phyloP scores from a whole-genome alignment of 2,113 vertebrate species.

The Casuarius casuarius region DNA sequence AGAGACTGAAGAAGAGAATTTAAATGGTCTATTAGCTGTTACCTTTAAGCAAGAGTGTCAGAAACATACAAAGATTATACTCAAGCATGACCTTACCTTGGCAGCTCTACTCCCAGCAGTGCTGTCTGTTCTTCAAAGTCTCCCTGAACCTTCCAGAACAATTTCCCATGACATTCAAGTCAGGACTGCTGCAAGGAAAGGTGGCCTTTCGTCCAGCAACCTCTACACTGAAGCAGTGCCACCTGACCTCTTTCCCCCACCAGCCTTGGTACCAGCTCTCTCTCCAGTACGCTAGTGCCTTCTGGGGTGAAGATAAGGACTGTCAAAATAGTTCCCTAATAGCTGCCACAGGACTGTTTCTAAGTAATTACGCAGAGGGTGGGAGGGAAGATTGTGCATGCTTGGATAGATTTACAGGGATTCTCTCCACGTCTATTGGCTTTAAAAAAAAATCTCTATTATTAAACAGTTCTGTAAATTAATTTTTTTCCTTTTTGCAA shows the following conservation, averaged over 20 bases:
- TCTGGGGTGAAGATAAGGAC: background rate
- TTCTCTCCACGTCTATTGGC: conserved; percentile 51
- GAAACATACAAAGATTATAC: background rate
- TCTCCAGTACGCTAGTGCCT: background rate
- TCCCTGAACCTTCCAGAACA: background rate
- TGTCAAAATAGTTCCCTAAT: conserved; percentile 1
- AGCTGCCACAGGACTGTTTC: conserved; percentile 53
- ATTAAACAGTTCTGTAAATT: conserved; percentile 61
- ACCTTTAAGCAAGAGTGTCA: background rate
- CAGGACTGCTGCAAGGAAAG: background rate
- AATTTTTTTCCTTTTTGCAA: conserved; percentile 58
- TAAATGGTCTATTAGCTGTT: background rate
- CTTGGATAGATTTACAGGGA: conserved; percentile 63
- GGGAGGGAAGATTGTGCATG: conserved; percentile 59
- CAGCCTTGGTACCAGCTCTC: background rate
- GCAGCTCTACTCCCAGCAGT: conserved; percentile 3
- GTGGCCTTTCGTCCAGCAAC: background rate
- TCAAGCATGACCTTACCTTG: conserved; percentile 35
- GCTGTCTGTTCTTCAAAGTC: background rate
- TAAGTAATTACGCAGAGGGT: conserved; percentile 41
- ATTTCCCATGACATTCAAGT: background rate
- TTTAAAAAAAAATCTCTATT: conserved; percentile 38
- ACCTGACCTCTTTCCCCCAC: background rate
- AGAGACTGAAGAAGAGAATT: background rate
- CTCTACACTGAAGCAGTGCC: background rate